Conservation (phyloP, 2,888 invertebrate genomes). For the Seira ritae region DNA sequence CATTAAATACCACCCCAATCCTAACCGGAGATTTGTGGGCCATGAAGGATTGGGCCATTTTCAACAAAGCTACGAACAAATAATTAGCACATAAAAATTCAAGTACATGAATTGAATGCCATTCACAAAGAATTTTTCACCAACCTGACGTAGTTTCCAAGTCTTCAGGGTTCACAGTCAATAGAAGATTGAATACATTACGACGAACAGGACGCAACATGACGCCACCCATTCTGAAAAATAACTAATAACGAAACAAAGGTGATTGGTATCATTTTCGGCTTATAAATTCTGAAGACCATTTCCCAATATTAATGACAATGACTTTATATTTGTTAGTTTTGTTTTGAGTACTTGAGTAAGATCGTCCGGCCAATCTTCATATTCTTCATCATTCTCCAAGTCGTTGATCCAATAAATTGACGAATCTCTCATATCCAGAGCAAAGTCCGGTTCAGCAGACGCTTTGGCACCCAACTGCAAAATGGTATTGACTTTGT, state of each 20-base stretch:
- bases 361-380: slow-evolving; percentile 91
- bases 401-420: slow-evolving; percentile 97
- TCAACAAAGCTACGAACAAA: slow-evolving; percentile 81
- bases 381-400: slow-evolving; percentile 91
- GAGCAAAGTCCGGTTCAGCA: slow-evolving; percentile 84
- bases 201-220: slow-evolving; percentile 93
- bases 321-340: too few relatives aligned
- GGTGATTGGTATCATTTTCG: too few relatives aligned
- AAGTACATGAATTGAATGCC: background rate
- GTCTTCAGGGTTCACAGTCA: slow-evolving; percentile 71
- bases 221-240: slow-evolving; percentile 98
- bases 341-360: too few relatives aligned
- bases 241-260: too few relatives aligned
- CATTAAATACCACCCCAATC: slow-evolving; percentile 87
- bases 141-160: slow-evolving; percentile 62
- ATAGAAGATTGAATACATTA: slow-evolving; percentile 77
- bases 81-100: background rate
- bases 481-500: slow-evolving; percentile 77
- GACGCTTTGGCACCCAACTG: slow-evolving; percentile 74
- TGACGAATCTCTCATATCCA: slow-evolving; percentile 95
- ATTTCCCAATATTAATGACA: too few relatives aligned
- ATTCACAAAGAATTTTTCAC: background rate
- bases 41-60: slow-evolving; percentile 92
- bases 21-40: slow-evolving; percentile 93
- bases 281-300: too few relatives aligned